A percentile compares a stretch with the other conserved stretches of the same genome.
phyloP scores from a whole-genome alignment of 2,797 vertebrate genomes.

The Molossus molossus region DNA sequence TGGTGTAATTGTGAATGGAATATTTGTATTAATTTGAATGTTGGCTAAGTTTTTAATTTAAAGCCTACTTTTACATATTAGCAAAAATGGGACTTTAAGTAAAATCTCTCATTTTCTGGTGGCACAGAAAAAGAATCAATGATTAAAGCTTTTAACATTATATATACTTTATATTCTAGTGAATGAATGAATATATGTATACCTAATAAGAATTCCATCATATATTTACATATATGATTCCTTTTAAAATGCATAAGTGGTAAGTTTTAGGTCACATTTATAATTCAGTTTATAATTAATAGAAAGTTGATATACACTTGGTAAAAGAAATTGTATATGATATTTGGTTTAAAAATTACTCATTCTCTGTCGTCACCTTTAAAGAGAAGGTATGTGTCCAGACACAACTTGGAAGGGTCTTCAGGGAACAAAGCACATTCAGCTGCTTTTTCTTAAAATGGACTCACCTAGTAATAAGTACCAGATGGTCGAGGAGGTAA shows the following conservation, averaged over 20 bases:
- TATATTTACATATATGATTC: conserved; percentile 16
- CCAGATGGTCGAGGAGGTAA: background rate
- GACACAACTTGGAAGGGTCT: background rate
- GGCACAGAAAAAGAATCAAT: background rate
- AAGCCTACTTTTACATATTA: conserved; percentile 61
- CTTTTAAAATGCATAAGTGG: background rate
- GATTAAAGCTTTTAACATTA: background rate
- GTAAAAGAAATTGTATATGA: background rate
- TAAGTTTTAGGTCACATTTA: background rate
- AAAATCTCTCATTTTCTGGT: background rate
- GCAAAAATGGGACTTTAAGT: conserved; percentile 68
- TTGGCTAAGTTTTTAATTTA: conserved; percentile 68
- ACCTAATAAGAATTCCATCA: background rate
- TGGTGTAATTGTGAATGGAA: conserved; percentile 66
- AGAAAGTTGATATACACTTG: background rate
- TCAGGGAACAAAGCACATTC: background rate
- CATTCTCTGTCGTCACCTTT: background rate
- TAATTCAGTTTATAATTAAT: background rate
- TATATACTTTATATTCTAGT: background rate
- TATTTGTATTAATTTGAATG: conserved; percentile 70
- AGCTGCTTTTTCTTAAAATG: background rate
- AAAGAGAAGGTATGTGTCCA: background rate
- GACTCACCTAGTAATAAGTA: background rate
- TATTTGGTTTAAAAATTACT: background rate
- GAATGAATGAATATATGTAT: background rate